Conservation (phyloP, 2,888 invertebrate species). For the Galerucella calmariensis region DNA sequence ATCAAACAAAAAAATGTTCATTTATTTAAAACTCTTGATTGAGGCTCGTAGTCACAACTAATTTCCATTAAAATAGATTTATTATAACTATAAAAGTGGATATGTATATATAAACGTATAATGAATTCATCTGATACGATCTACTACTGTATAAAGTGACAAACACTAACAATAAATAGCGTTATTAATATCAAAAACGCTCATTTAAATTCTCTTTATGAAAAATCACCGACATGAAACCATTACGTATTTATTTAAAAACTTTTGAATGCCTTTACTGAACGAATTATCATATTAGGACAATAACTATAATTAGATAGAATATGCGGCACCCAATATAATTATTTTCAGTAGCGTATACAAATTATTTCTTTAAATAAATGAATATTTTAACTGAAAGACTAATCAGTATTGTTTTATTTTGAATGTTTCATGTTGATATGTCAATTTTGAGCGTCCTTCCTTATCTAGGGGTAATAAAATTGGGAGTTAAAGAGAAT, state of each 20-base stretch:
- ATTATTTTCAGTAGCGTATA: slow-evolving; percentile 45
- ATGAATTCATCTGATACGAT: slow-evolving; percentile 34
- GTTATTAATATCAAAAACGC: slow-evolving; percentile 41
- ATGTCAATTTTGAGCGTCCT: too few relatives aligned
- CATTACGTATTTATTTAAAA: slow-evolving; percentile 47
- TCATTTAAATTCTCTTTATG: slow-evolving; percentile 39
- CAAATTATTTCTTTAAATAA: neutral
- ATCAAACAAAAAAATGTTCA: too few relatives aligned
- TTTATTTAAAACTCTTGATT: neutral
- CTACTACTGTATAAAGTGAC: slow-evolving; percentile 26
- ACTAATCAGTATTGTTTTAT: too few relatives aligned
- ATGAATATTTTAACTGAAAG: too few relatives aligned
- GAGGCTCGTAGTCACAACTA: slow-evolving; percentile 5
- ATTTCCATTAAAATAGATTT: slow-evolving; percentile 32
- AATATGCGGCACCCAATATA: slow-evolving; percentile 53
- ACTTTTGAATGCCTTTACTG: slow-evolving; percentile 46
- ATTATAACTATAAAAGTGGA: slow-evolving; percentile 27
- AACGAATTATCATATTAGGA: slow-evolving; percentile 61
- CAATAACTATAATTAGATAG: slow-evolving; percentile 35
- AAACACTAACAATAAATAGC: slow-evolving; percentile 34
- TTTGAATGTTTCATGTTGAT: too few relatives aligned
- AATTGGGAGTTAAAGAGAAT: too few relatives aligned
- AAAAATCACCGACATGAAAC: slow-evolving; percentile 50
- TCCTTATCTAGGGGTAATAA: too few relatives aligned
- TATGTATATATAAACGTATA: slow-evolving; percentile 19